phyloP scores from a whole-genome alignment of 2,113 vertebrate genomes.

The Scortum barcoo region DNA sequence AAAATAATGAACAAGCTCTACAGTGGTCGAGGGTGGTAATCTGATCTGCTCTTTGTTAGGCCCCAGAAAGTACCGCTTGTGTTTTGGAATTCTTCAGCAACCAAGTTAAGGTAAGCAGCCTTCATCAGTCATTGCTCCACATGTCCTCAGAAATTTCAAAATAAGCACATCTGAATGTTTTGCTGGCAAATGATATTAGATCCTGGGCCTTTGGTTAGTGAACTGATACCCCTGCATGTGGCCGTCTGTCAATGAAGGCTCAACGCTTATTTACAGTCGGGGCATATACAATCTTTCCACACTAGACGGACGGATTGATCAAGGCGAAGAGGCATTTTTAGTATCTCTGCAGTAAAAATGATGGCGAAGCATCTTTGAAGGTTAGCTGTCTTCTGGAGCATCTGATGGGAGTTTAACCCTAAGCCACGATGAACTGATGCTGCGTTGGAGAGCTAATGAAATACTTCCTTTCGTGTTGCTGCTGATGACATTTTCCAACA shows the following conservation, averaged over 20 bases:
- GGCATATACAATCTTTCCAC: constrained; percentile 24
- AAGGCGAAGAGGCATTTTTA: constrained; percentile 9
- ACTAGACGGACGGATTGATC: constrained; percentile 16
- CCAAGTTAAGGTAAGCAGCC: neutral
- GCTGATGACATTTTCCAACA: constrained; percentile 46
- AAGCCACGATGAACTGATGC: constrained; percentile 13
- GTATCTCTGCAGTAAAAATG: constrained; percentile 20
- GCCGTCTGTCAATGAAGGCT: constrained; percentile 38
- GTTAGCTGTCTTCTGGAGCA: constrained; percentile 43
- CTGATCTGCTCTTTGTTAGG: constrained; percentile 1
- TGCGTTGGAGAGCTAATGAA: constrained; percentile 39
- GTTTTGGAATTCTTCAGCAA: neutral
- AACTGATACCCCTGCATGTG: constrained; percentile 50
- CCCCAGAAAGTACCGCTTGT: neutral
- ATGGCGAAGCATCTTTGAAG: constrained; percentile 39
- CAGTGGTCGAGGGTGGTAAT: neutral
- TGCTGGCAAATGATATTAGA: constrained; percentile 46
- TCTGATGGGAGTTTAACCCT: constrained; percentile 60
- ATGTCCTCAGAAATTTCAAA: constrained; percentile 32
- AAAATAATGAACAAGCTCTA: neutral
- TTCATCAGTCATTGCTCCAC: constrained; percentile 19
- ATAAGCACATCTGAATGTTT: constrained; percentile 55
- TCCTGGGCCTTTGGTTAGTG: constrained; percentile 10
- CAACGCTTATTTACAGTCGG: constrained; percentile 46
- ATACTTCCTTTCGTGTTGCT: constrained; percentile 41